Evolutionary conservation across 2,888 invertebrate species (phyloP).

Genomic region (Dicranocentrus wangi): DNA sequence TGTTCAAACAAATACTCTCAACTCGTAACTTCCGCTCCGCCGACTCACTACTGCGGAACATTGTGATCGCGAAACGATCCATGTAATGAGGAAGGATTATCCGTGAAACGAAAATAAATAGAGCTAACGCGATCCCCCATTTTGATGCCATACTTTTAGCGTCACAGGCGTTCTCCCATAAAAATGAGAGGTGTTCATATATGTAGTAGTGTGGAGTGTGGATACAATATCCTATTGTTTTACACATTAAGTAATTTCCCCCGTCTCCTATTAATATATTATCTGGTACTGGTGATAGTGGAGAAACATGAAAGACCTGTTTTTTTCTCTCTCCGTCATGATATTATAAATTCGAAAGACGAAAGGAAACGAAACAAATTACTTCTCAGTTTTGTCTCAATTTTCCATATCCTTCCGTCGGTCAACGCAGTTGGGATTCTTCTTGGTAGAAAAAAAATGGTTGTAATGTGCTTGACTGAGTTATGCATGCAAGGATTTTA

Average conservation of each 20-base stretch:
- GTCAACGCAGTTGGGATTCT: not conserved
- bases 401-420: not conserved
- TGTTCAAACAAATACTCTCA: slow-evolving; percentile 44
- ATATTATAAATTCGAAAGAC: too few relatives aligned
- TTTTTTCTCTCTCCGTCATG: too few relatives aligned
- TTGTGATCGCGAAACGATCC: slow-evolving; percentile 32
- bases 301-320: too few relatives aligned
- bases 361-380: too few relatives aligned
- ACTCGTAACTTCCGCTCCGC: slow-evolving; percentile 40
- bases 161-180: slow-evolving; percentile 2
- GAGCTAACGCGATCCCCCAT: slow-evolving; percentile 32
- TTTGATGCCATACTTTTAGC: slow-evolving; percentile 15
- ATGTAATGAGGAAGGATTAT: slow-evolving; percentile 41
- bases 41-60: too few relatives aligned
- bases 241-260: not conserved
- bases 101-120: slow-evolving; percentile 50
- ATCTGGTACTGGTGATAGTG: too few relatives aligned
- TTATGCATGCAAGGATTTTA: not conserved
- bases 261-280: too few relatives aligned
- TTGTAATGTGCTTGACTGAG: too few relatives aligned
- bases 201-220: too few relatives aligned
- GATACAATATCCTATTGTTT: not conserved
- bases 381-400: too few relatives aligned
- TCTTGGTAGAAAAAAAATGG: too few relatives aligned
- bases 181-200: not conserved